Conservation (phyloP, 2,113 vertebrate genomes). For the Passer domesticus region DNA sequence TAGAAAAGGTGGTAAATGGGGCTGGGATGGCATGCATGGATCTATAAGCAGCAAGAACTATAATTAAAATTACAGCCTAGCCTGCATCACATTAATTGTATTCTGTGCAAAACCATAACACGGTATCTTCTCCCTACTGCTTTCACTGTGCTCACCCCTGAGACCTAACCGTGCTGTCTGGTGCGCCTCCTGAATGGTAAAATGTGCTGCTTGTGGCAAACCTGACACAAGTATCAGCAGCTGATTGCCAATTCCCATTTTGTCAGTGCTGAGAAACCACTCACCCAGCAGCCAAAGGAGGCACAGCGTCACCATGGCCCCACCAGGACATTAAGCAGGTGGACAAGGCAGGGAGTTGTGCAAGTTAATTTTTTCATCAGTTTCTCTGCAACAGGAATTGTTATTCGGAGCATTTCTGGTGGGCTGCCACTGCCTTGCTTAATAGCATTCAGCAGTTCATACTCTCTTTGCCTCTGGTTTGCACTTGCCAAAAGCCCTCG, state of each 20-base stretch:
- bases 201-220: not conserved
- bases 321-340: not conserved
- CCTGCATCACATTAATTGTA: not conserved
- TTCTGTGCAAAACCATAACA: not conserved
- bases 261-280: not conserved
- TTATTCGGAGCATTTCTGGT: not conserved
- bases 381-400: not conserved
- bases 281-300: not conserved
- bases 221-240: not conserved
- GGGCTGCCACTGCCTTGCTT: not conserved
- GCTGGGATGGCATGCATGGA: not conserved
- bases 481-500: not conserved
- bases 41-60: not conserved
- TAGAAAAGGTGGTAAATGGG: fast-evolving
- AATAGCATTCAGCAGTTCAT: not conserved
- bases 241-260: not conserved
- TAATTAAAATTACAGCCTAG: not conserved
- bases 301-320: not conserved
- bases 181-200: not conserved
- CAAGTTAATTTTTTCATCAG: not conserved
- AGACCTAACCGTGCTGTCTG: not conserved
- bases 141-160: not conserved
- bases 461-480: not conserved
- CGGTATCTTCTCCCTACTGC: not conserved
- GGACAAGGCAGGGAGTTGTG: not conserved